phyloP scores from a whole-genome alignment of 2,797 vertebrate species.

The Eurystomus glaucurus region DNA sequence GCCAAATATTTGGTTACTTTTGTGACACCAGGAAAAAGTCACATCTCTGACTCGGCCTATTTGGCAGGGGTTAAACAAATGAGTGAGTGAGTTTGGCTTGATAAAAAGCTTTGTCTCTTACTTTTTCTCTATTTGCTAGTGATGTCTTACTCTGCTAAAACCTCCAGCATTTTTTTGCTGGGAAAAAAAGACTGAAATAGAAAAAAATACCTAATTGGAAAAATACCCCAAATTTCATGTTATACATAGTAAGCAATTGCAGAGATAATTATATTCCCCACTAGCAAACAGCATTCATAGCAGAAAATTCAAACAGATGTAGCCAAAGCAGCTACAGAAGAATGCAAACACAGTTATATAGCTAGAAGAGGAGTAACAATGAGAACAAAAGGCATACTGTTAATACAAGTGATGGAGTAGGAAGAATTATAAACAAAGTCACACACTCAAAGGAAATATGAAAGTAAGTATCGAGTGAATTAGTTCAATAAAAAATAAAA shows the following conservation, averaged over 20 bases:
- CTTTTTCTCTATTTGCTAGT: background rate
- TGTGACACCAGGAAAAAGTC: background rate
- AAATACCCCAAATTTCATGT: background rate
- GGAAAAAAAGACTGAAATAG: background rate
- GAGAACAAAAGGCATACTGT: background rate
- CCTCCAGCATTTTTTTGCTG: background rate
- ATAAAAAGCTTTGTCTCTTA: background rate
- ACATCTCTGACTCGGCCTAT: background rate
- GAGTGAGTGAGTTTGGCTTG: background rate
- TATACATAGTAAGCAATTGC: background rate
- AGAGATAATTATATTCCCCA: background rate
- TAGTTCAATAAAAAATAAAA: background rate
- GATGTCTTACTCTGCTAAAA: background rate
- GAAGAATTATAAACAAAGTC: background rate
- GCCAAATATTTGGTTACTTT: background rate
- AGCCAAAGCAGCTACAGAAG: background rate
- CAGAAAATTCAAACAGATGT: constrained; percentile 6
- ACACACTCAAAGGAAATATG: background rate
- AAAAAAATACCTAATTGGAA: background rate
- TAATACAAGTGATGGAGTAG: background rate
- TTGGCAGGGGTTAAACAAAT: background rate
- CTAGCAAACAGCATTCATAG: background rate
- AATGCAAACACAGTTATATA: background rate
- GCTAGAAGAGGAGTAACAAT: background rate
- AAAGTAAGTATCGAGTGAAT: background rate